These are phyloP conservation scores for Seira ritae DNA, from an alignment of 2,888 invertebrate genomes.

Conservation along the genomic window DNA sequence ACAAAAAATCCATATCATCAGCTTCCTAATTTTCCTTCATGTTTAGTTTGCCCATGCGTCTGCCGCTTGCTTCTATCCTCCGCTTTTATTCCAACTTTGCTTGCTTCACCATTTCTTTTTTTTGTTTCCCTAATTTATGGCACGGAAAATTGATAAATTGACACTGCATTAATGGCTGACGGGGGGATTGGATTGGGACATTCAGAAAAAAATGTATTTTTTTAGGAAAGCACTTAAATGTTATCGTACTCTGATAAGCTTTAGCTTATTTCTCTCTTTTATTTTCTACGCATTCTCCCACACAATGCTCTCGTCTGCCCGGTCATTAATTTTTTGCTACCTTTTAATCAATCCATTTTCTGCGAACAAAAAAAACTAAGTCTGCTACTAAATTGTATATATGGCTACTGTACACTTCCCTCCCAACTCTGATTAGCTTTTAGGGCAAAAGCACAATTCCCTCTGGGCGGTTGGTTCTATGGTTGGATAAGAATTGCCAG, in stretches of 20 bases:
- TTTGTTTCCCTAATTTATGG: slow-evolving; percentile 20
- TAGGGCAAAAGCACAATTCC: slow-evolving; percentile 6
- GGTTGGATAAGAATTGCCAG: background rate
- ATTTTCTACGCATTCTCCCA: background rate
- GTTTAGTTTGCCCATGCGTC: no score
- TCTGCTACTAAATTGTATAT: no score
- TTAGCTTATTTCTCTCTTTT: background rate
- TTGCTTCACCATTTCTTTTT: background rate
- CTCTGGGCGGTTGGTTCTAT: background rate
- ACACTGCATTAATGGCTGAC: slow-evolving; percentile 30
- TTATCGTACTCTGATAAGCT: slow-evolving; percentile 14
- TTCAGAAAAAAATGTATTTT: slow-evolving; percentile 18
- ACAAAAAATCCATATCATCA: background rate
- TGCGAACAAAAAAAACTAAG: background rate
- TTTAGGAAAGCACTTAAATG: slow-evolving; percentile 20
- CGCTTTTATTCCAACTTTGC: background rate
- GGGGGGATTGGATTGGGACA: background rate
- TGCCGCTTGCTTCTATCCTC: background rate
- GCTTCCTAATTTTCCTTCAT: background rate
- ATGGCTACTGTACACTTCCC: background rate
- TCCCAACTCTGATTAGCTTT: background rate
- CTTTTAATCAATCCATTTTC: slow-evolving; percentile 17
- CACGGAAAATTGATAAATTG: slow-evolving; percentile 51
- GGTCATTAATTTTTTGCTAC: slow-evolving; percentile 13
- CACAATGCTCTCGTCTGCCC: background rate